phyloP scores from a whole-genome alignment of 2,797 vertebrate species.

The Saxicola maurus region DNA sequence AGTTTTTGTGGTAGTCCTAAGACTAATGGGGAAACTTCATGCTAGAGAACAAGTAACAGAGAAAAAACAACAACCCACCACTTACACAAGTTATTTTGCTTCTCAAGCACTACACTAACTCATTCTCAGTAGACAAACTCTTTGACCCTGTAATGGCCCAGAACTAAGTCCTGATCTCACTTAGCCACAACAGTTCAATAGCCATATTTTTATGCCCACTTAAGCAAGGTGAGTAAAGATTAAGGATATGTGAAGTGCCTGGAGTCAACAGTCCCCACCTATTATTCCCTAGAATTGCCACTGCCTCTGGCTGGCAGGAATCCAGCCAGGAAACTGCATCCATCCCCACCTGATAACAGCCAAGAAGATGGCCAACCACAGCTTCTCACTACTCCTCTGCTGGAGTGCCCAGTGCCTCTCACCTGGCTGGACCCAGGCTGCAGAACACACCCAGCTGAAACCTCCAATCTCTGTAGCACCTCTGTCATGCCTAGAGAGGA shows the following conservation, averaged over 20 bases:
- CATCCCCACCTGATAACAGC: not conserved
- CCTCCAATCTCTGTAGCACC: not conserved
- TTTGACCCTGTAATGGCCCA: not conserved
- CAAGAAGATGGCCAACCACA: not conserved
- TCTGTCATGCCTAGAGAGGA: not conserved
- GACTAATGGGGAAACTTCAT: not conserved
- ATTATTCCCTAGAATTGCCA: rapidly evolving
- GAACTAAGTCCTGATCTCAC: not conserved
- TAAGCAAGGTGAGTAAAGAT: not conserved
- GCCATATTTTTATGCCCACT: not conserved
- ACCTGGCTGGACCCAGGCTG: not conserved
- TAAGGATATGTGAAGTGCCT: not conserved
- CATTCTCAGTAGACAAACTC: not conserved
- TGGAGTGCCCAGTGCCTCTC: not conserved
- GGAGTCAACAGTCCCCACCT: not conserved
- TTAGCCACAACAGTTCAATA: not conserved
- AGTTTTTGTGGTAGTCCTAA: not conserved
- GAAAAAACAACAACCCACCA: not conserved
- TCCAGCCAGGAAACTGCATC: not conserved
- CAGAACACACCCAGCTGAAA: not conserved
- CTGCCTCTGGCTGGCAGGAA: not conserved
- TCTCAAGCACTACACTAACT: not conserved
- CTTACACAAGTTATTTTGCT: not conserved
- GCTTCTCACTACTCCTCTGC: not conserved
- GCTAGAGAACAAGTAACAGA: not conserved